phyloP scores from a whole-genome alignment of 2,113 vertebrate species.

The Helogale parvula region DNA sequence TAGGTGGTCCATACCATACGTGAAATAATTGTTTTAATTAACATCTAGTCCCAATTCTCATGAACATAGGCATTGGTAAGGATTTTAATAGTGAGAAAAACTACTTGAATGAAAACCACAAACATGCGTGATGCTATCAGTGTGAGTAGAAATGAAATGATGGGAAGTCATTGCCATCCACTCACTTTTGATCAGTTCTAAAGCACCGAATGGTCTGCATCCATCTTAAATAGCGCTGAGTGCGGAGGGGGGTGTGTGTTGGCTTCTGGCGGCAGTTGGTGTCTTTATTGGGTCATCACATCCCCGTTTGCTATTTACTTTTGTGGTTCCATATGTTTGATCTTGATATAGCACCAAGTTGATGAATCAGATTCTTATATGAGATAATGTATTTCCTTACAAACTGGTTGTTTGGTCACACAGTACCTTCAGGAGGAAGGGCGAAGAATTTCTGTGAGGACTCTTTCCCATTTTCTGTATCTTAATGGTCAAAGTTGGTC shows the following conservation, averaged over 20 bases:
- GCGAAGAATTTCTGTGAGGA: not conserved
- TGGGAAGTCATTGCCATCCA: not conserved
- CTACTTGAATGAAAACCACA: not conserved
- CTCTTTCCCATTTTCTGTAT: not conserved
- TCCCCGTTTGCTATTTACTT: not conserved
- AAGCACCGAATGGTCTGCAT: not conserved
- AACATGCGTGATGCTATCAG: not conserved
- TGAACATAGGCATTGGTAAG: not conserved
- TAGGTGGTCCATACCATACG: not conserved
- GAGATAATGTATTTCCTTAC: not conserved
- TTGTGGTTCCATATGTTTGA: not conserved
- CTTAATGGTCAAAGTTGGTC: not conserved
- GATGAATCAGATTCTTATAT: not conserved
- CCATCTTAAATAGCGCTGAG: not conserved
- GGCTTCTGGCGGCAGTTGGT: not conserved
- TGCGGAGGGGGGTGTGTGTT: not conserved
- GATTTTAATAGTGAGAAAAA: not conserved
- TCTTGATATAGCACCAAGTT: not conserved
- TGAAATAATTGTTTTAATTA: conserved; percentile 7
- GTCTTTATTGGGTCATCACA: not conserved
- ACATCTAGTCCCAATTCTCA: not conserved
- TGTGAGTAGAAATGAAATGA: not conserved
- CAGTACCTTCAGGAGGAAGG: not conserved
- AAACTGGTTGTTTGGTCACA: not conserved
- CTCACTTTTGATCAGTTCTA: not conserved